A percentile compares a stretch with the other conserved stretches of the same genome.
These are phyloP conservation scores for Manacus vitellinus DNA, from an alignment of 2,113 vertebrate species.

Conservation along the genomic window DNA sequence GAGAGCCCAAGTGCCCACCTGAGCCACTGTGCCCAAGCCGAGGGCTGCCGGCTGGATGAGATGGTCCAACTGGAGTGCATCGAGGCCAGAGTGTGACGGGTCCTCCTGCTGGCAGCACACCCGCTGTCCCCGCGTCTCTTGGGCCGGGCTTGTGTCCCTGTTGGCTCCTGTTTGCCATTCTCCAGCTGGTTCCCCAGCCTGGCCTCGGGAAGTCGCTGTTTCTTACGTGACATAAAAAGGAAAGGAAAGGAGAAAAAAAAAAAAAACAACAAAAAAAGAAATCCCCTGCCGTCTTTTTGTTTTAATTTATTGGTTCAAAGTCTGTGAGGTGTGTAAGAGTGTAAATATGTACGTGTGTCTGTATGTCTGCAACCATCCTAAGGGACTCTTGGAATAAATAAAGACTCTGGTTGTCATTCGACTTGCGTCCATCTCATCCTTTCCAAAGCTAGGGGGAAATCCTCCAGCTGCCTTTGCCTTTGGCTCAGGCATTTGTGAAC, in stretches of 20 bases:
- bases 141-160: conserved; percentile 9
- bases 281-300: conserved; percentile 28
- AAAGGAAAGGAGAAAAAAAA: not conserved
- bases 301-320: conserved; percentile 83
- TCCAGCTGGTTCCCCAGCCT: conserved; percentile 48
- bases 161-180: conserved; percentile 35
- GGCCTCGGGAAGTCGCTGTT: conserved; percentile 58
- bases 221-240: conserved; percentile 48
- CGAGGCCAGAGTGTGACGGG: conserved; percentile 75
- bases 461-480: not conserved
- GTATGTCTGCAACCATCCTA: conserved; percentile 75
- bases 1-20: conserved; percentile 81
- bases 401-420: conserved; percentile 74
- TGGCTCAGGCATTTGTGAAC: accelerated
- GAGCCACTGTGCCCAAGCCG: conserved; percentile 74
- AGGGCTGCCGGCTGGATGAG: conserved; percentile 66
- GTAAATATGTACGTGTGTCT: conserved; percentile 82
- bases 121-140: conserved; percentile 33
- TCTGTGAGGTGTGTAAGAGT: conserved; percentile 78
- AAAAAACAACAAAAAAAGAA: not conserved
- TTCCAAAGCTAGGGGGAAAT: not conserved
- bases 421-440: conserved; percentile 56
- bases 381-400: conserved; percentile 82
- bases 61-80: conserved; percentile 74
- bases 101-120: conserved; percentile 50